Base-by-base conservation (phyloP, 2,113 vertebrate species). In the Corvus moneduloides region DNA sequence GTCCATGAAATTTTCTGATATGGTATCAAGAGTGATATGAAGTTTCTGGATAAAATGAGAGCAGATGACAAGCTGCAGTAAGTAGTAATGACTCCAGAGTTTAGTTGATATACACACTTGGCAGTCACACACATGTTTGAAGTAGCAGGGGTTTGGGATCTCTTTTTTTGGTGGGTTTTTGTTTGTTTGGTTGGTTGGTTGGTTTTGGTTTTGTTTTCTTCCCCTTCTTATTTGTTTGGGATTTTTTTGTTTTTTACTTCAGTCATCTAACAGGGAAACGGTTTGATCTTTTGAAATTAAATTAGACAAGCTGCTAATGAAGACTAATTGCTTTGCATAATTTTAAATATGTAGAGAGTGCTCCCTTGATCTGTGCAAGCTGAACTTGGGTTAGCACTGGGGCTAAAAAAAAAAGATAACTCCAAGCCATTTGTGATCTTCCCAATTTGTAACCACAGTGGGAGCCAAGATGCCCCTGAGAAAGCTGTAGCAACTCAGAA, bases 221-320 rank as follows among this genome's bases (percentile, higher is more conserved):
- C 8, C 6, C 16, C n/a, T 24, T 59, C 23, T 27, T 61, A 23
- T 17, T 59, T 59, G 13, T 41, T 2, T 22, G 26, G 61, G 17
- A 3, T 48, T 48, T 27, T 82, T 75, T 37, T 62, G 16, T 49
- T 39, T 35, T 90, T 61, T 1, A 26, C 10, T 84, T 94, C 22
- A 52, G 35, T 62, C 39, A 46, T 84, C 62, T 82, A 78, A 89
- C 12, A 75, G 56, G 14, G 30, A 81, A 96, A 84, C 44, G 84
- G 73, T 73, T 90, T 94, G 69, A 96, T 94, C 80, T 71, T 92
- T 72, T 90, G 83, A 92, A 95, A 93, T 64, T 82, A 87, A 81
- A 93, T 94, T 86, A 88, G 88, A 84, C 83, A 92, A 90, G 83
- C 61, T 90, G 72, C 68, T 97, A 93, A 95, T 90, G 85, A 94